phyloP scores from a whole-genome alignment of 2,888 invertebrate genomes.

The Heliconius cydno region DNA sequence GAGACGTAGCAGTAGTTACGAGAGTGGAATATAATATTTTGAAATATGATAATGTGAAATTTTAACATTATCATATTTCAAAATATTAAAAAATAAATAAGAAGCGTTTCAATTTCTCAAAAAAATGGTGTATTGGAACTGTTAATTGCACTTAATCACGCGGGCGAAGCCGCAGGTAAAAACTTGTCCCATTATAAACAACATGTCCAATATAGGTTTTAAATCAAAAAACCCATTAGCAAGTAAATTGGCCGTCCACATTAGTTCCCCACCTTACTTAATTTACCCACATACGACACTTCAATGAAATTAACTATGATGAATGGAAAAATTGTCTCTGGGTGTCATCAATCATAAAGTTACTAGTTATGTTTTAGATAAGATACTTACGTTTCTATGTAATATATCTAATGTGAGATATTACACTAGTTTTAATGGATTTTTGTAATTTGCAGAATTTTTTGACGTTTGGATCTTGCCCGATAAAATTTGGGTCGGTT shows the following conservation, averaged over 20 bases:
- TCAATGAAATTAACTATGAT: conserved; percentile 81
- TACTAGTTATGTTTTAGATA: conserved; percentile 37
- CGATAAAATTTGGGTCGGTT: neutral
- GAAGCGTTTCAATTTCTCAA: too few species aligned
- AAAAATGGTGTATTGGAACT: too few species aligned
- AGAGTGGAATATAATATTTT: too few species aligned
- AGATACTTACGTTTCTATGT: conserved; percentile 3
- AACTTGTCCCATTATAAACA: neutral
- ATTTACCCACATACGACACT: conserved; percentile 71
- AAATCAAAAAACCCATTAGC: conserved; percentile 56
- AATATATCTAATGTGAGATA: neutral
- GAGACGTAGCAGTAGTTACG: too few species aligned
- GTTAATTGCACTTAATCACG: too few species aligned
- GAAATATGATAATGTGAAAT: too few species aligned
- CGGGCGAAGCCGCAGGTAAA: neutral
- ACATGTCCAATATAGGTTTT: conserved; percentile 32
- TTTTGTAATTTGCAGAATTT: neutral
- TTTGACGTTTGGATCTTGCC: neutral
- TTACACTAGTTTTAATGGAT: conserved; percentile 19
- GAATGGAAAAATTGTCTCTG: conserved; percentile 75
- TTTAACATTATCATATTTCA: too few species aligned
- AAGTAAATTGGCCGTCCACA: conserved; percentile 60
- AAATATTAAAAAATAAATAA: too few species aligned
- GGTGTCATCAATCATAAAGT: conserved; percentile 75
- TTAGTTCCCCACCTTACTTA: conserved; percentile 58